Evolutionary conservation across 2,888 invertebrate species (phyloP).

Genomic region (Therioaphis trifolii): DNA sequence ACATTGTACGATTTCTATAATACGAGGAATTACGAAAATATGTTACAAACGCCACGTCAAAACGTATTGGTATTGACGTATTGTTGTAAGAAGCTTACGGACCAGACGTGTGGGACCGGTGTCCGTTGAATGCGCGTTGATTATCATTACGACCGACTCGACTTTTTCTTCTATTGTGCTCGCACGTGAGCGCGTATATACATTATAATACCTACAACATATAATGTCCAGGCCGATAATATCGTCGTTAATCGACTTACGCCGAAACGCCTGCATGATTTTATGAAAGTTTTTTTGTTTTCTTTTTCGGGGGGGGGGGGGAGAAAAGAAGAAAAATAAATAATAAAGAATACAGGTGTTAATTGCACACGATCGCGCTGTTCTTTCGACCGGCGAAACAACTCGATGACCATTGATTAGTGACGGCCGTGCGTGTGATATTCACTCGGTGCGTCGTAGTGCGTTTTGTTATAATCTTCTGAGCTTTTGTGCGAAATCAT

Average conservation of each 20-base stretch:
- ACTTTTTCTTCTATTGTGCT: conserved; percentile 50
- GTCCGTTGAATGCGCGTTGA: conserved; percentile 50
- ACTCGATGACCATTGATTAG: conserved; percentile 30
- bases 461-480: conserved; percentile 26
- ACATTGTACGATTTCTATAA: background rate
- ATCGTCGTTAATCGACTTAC: conserved; percentile 24
- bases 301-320: too few relatives aligned
- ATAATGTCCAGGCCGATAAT: conserved; percentile 31
- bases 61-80: too few relatives aligned
- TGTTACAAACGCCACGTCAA: background rate
- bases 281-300: conserved; percentile 44
- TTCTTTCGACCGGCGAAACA: conserved; percentile 32
- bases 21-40: background rate
- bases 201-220: too few relatives aligned
- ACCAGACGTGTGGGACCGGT: background rate
- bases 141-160: conserved; percentile 31
- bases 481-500: conserved; percentile 15
- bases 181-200: too few relatives aligned
- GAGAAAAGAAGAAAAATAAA: background rate
- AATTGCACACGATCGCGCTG: conserved; percentile 36
- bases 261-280: background rate
- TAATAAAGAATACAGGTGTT: conserved; percentile 7
- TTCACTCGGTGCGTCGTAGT: background rate
- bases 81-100: too few relatives aligned
- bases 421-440: background rate